A percentile compares a stretch with the other conserved stretches of the same genome.
Evolutionary conservation across 2,888 invertebrate genomes (phyloP).

Genomic region (Blastobasis adustella): DNA sequence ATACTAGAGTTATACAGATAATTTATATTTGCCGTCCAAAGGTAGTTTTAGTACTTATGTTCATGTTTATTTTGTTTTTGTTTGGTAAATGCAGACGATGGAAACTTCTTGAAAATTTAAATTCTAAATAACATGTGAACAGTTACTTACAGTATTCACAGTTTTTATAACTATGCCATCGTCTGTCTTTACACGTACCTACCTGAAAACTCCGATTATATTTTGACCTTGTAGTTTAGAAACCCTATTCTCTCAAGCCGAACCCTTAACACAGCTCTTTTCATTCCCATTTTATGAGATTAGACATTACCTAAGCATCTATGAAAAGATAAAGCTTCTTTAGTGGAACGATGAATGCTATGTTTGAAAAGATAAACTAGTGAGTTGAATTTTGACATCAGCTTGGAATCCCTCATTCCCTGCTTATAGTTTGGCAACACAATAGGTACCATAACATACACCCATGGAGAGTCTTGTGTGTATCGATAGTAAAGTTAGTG

Average conservation of each 20-base stretch:
- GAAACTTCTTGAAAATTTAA: no score
- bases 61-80: background rate
- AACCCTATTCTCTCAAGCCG: conserved; percentile 70
- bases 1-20: no score
- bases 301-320: conserved; percentile 40
- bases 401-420: conserved; percentile 56
- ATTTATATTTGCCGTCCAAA: conserved; percentile 41
- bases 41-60: conserved; percentile 17
- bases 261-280: conserved; percentile 65
- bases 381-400: conserved; percentile 45
- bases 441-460: conserved; percentile 35
- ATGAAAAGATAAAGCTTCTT: conserved; percentile 49
- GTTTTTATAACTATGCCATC: no score
- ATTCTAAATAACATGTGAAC: no score
- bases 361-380: conserved; percentile 35
- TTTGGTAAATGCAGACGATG: no score
- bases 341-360: conserved; percentile 47
- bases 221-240: conserved; percentile 49
- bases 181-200: background rate
- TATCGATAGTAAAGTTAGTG: conserved; percentile 63
- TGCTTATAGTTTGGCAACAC: conserved; percentile 46
- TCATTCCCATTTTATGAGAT: conserved; percentile 34
- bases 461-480: conserved; percentile 35
- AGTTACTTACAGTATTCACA: no score
- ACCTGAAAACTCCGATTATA: background rate